These are phyloP conservation scores for Oscheius onirici DNA, from an alignment of 2,888 invertebrate genomes.

Conservation along the genomic window DNA sequence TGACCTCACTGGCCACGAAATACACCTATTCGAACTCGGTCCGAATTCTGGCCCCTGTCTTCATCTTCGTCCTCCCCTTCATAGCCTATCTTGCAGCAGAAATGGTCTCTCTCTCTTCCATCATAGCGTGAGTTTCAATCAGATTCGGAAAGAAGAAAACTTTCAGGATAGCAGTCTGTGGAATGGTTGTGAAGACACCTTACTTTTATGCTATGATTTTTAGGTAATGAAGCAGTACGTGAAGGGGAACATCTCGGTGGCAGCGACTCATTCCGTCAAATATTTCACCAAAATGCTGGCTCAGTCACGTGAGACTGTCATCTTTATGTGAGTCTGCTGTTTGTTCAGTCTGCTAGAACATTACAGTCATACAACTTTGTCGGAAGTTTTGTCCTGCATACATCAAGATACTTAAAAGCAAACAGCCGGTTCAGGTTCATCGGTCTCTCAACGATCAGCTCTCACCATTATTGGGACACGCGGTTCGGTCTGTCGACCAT, in stretches of 20 bases:
- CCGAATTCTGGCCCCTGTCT: conserved; percentile 94
- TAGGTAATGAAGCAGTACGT: conserved; percentile 99
- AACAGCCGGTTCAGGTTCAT: conserved; percentile 80
- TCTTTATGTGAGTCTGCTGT: conserved; percentile 45
- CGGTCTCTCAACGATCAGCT: conserved; percentile 91
- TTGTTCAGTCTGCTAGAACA: not conserved
- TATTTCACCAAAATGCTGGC: conserved; percentile 99
- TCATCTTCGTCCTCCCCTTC: conserved; percentile 98
- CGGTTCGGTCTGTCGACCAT: conserved; percentile 91
- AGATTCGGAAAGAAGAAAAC: not conserved
- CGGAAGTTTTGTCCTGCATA: no score
- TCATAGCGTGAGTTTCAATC: conserved; percentile 86
- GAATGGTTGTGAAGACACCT: no score
- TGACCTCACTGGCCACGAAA: conserved; percentile 65
- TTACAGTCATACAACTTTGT: no score
- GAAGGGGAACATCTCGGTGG: conserved; percentile 94
- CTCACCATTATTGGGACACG: conserved; percentile 90
- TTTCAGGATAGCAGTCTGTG: conserved; percentile 91
- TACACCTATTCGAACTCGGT: conserved; percentile 89
- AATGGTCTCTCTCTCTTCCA: conserved; percentile 97
- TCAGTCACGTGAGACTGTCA: conserved; percentile 92
- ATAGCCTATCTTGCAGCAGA: conserved; percentile 95
- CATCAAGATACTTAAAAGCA: no score
- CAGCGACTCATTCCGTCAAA: conserved; percentile 96
- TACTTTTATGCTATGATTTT: no score